A percentile compares a stretch with the other conserved stretches of the same genome.
phyloP scores from a whole-genome alignment of 2,113 vertebrate species.

The Neofelis nebulosa region DNA sequence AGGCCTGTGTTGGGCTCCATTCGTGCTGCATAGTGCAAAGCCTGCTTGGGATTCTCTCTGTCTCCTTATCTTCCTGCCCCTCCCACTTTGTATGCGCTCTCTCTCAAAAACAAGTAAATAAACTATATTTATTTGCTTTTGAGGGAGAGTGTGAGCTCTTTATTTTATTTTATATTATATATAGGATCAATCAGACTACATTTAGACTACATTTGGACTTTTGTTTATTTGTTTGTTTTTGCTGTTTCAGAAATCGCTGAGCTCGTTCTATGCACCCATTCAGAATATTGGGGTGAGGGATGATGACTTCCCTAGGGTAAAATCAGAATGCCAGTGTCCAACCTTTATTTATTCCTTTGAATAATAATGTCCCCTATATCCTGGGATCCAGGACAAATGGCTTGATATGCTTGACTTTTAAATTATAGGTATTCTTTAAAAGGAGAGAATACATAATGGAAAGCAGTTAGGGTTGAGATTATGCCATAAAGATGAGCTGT shows the following conservation, averaged over 20 bases:
- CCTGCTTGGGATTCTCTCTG: no score
- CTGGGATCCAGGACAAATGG: constrained; percentile 40
- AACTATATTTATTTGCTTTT: no score
- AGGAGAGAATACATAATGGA: constrained; percentile 27
- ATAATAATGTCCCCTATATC: constrained; percentile 3
- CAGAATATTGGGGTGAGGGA: not conserved
- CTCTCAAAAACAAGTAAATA: no score
- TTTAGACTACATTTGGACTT: not conserved
- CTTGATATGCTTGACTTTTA: constrained; percentile 43
- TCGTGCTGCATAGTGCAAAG: no score
- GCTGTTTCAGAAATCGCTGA: not conserved
- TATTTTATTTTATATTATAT: not conserved
- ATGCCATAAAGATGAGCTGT: constrained; percentile 43
- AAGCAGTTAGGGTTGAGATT: constrained; percentile 38
- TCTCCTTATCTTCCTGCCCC: no score
- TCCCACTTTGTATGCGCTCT: no score
- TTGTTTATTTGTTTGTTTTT: not conserved
- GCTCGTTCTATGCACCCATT: not conserved
- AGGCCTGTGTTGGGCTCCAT: no score
- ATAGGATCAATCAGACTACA: not conserved
- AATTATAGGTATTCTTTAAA: constrained; percentile 57
- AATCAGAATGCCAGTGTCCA: not conserved
- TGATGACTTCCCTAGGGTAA: not conserved
- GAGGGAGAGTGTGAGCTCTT: no score
- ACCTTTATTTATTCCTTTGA: not conserved